Percentiles rank a stretch among this genome's conserved stretches.
These are phyloP conservation scores for Drosophila emarginata DNA, from an alignment of 2,888 invertebrate species.

Conservation along the genomic window DNA sequence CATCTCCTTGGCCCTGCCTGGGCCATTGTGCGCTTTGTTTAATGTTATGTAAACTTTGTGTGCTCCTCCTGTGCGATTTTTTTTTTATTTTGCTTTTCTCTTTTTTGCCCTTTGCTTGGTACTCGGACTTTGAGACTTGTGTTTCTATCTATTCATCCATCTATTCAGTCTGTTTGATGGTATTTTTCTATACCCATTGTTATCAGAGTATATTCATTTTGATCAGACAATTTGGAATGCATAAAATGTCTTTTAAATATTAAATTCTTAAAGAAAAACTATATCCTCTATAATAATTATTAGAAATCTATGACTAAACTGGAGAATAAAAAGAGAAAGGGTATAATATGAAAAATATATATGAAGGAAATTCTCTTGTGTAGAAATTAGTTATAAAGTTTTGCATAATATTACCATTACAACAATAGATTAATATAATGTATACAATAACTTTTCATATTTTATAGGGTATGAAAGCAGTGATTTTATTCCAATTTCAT, in stretches of 20 bases:
- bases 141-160: conserved; percentile 71
- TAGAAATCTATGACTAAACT: too few relatives aligned
- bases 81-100: conserved; percentile 45
- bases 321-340: too few relatives aligned
- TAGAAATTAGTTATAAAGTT: too few relatives aligned
- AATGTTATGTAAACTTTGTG: conserved; percentile 78
- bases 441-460: too few relatives aligned
- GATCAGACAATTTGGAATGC: background rate
- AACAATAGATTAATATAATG: too few relatives aligned
- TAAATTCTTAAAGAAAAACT: too few relatives aligned
- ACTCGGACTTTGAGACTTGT: conserved; percentile 22
- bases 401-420: too few relatives aligned
- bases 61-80: conserved; percentile 32
- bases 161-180: conserved; percentile 52
- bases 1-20: conserved; percentile 40
- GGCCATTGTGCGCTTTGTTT: conserved; percentile 77
- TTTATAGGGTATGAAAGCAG: background rate
- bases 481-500: background rate
- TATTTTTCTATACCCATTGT: conserved; percentile 32
- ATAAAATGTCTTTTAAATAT: background rate
- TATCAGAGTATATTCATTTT: background rate
- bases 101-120: conserved; percentile 48
- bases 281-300: background rate
- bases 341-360: too few relatives aligned
- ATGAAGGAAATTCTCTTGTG: too few relatives aligned